Percentiles rank a stretch among this genome's conserved stretches.
Conservation (phyloP, 1,140 invertebrate genomes). For the Brachionus rubens region DNA sequence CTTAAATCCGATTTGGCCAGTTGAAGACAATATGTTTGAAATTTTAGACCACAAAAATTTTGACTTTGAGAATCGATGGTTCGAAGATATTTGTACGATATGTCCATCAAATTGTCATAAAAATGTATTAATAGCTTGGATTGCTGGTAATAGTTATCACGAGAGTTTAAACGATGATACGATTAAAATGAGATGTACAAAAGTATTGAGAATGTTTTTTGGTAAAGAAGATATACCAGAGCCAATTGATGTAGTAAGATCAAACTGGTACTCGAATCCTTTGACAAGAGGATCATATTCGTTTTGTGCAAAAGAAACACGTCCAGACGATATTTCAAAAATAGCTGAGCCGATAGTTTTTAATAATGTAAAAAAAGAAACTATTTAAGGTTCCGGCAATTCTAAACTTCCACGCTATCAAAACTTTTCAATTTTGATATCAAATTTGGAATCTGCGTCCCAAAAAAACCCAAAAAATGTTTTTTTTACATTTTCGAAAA, state of each 20-base stretch:
- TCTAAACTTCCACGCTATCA: too few relatives aligned
- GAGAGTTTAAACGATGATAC: not conserved
- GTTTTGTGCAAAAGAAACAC: slow-evolving; percentile 44
- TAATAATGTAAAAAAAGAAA: slow-evolving; percentile 24
- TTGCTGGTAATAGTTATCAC: slow-evolving; percentile 22
- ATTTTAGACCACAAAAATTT: not conserved
- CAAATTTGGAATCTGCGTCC: too few relatives aligned
- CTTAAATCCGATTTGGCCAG: slow-evolving; percentile 21
- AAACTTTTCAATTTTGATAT: too few relatives aligned
- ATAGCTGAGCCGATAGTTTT: not conserved
- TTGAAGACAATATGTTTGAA: slow-evolving; percentile 9
- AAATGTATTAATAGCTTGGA: slow-evolving; percentile 18
- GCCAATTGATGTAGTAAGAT: not conserved
- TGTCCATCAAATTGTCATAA: not conserved
- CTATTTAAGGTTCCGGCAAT: too few relatives aligned
- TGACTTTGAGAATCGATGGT: not conserved
- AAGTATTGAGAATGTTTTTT: slow-evolving; percentile 5
- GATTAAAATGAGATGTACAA: not conserved
- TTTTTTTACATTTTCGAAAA: too few relatives aligned
- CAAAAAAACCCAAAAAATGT: too few relatives aligned
- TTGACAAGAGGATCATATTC: slow-evolving; percentile 26
- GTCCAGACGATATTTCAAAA: not conserved
- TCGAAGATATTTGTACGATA: slow-evolving; percentile 11
- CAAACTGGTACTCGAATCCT: slow-evolving; percentile 37
- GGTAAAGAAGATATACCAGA: slow-evolving; percentile 26